Base-by-base conservation (phyloP, 2,797 vertebrate species). In the Gobio occitaniae region DNA sequence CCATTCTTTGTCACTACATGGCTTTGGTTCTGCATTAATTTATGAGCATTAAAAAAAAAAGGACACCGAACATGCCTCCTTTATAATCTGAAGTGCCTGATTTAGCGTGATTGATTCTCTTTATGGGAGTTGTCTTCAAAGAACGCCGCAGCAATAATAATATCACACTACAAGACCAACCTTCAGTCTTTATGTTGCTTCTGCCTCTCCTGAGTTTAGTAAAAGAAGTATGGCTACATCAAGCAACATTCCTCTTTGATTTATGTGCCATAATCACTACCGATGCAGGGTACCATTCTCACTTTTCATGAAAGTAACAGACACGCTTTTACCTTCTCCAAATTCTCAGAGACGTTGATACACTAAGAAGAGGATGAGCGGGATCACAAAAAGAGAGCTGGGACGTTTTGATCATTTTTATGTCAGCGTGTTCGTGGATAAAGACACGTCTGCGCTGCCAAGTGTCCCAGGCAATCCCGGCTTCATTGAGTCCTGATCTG, bases 391-490 rank as follows among this genome's bases (percentile, higher is more conserved):
- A 74, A 59, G 77, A 80, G 71, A 84, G 83, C 88, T 78, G 87
- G 82, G 86, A 88, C 38, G 86, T 93, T 94, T 94, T 94, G 92
- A 94, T 95, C 93, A 93, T 94, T 87, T 91, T 90, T 84, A 82
- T 88, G 82, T 82, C 89, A 84, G 90, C 71, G 75, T 69, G 78
- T 85, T 84, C 54, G 38, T 59, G 50, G 72, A 89, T 90, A 87
- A 61, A 87, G 87, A 89, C 92, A 89, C 84, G 80, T 85, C 91
- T 82, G 86, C 29, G 90, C 86, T 91, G 75, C 65, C 59, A 88
- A 80, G 88, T 89, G 89, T 90, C 89, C 86, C 79, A 19, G 79
- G 16, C 41, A 83, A 87, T 85, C 29, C 82, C 88, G 59, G 85
- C 84, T 83, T 82, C 50, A 78, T 87, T 81, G 80, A 87, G 84